Evolutionary conservation across 2,797 vertebrate genomes (phyloP), one percentile per base, ranked within the genome.

Genomic region (Rhadinocentrus ornatus): DNA sequence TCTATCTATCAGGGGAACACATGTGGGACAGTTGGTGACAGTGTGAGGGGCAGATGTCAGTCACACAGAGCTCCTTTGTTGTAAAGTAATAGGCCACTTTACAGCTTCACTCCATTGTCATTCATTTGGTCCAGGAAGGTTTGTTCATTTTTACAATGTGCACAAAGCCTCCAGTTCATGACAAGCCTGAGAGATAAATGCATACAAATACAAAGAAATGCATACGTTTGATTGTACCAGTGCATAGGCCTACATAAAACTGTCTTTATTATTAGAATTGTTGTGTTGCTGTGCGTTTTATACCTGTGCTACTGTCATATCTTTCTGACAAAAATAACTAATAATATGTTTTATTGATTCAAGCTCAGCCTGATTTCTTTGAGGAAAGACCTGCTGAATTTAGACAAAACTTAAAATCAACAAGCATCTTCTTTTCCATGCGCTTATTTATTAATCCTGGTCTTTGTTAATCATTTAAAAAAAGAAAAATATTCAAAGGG

Each of bases 21-120:
- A 69, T 89, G 84, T 83, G 90, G 87, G 77, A 86, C 93, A 95
- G 92, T 91, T 85, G 92, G 90, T 91, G 86, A 88, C 89, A 91
- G 87, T 76, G 88, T 64, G 89, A 94, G 91, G 91, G 89, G 90
- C 89, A 97, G 96, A 96, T 97, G 96, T 95, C 90, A 16, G 93
- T 95, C 91, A 24, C 32, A 44, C 74, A 4, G 46, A 69, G 69
- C 73, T 81, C 86, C 92, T 95, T 96, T 96, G 95, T 96, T 66
- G 12, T 32, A 67, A 34, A 67, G 81, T 83, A 88, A 53, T 91
- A 88, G 92, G 89, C 90, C 89, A 94, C 90, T 87, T 94, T 84
- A 94, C 93, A 89, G 90, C 90, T 90, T 71, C 89, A 74, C 84
- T 90, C 93, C 74, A 94, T 96, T 96, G 95, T 96, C 90, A 96